Conservation (phyloP, 2,888 invertebrate species). For the Orchesellides sinensis region DNA sequence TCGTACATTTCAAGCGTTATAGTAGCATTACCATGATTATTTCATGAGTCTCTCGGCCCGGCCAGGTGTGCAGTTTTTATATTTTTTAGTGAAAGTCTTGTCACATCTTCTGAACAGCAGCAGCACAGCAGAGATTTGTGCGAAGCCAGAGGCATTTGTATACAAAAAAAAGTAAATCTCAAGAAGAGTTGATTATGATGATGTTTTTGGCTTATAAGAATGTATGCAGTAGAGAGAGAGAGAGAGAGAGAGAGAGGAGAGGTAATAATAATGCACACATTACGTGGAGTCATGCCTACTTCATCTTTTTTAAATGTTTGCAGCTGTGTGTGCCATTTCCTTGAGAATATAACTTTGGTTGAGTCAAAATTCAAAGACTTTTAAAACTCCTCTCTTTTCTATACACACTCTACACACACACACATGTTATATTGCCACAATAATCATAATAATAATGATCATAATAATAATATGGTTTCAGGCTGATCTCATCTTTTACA, state of each 20-base stretch:
- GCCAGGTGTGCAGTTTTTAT: slow-evolving; percentile 62
- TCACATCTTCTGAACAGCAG: background rate
- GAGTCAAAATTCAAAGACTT: background rate
- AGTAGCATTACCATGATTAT: background rate
- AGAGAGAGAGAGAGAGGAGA: background rate
- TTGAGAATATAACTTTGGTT: slow-evolving; percentile 2
- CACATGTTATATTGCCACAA: background rate
- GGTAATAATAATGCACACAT: background rate
- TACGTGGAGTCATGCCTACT: background rate
- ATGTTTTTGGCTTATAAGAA: too few species aligned
- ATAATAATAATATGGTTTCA: slow-evolving; percentile 44
- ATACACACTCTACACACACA: background rate
- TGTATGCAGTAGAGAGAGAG: too few species aligned
- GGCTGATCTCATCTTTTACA: slow-evolving; percentile 35
- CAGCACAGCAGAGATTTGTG: background rate
- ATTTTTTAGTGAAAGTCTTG: slow-evolving; percentile 68
- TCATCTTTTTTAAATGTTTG: slow-evolving; percentile 40
- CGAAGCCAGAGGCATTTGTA: background rate
- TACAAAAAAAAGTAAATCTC: background rate
- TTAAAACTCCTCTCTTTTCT: background rate
- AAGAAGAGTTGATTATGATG: too few species aligned
- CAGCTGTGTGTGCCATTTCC: slow-evolving; percentile 61
- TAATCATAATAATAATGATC: slow-evolving; percentile 13
- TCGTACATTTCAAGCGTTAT: background rate
- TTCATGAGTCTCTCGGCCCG: background rate